Evolutionary conservation across 2,888 invertebrate genomes (phyloP), one percentile per base, ranked within the genome.

Genomic region (Diarsia dahlii): DNA sequence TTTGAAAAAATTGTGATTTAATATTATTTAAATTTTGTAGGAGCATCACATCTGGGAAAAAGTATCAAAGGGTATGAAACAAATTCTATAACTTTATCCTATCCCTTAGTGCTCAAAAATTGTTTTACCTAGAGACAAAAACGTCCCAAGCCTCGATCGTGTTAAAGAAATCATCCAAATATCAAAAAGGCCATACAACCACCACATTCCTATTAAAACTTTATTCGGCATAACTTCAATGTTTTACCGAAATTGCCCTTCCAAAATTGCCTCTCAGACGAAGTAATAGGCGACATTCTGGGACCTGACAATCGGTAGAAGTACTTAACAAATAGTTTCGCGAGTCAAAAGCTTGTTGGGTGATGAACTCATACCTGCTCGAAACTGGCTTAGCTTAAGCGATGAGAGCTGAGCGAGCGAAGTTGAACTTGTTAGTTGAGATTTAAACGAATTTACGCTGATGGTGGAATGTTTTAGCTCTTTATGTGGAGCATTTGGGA

Each of bases 281-380:
- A 73, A 66, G 60, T 76, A 82, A 85, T 85, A 85, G 78, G 71
- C 74, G 79, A 85, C 78, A 81, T 88, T 84, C 83, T 76, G 76
- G 60, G 66, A 46, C 58, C 82, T 86, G 81, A 83, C 84, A 82
- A 88, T 88, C 82, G 71, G 71, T 66, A 80, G 84, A 84, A 78
- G 88, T 85, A 89, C 85, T 85, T 88, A 85, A 80, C 81, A 80
- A 89, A 89, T 88, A 88, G 89, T 89, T 89, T 80, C 58, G 74
- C 12, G 84, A 87, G 58, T 87, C 88, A 84, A 83, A 86, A 80
- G 84, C 85, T 84, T 82, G 78, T 80, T 82, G 76, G 83, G 74
- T 85, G 84, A 88, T 86, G 84, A 88, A 83, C 81, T 86, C 84
- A 78, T 88, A 85, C 82, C 88, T 88, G 84, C 78, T 86, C 71